phyloP scores from a whole-genome alignment of 2,113 vertebrate species.

The Cairina moschata region DNA sequence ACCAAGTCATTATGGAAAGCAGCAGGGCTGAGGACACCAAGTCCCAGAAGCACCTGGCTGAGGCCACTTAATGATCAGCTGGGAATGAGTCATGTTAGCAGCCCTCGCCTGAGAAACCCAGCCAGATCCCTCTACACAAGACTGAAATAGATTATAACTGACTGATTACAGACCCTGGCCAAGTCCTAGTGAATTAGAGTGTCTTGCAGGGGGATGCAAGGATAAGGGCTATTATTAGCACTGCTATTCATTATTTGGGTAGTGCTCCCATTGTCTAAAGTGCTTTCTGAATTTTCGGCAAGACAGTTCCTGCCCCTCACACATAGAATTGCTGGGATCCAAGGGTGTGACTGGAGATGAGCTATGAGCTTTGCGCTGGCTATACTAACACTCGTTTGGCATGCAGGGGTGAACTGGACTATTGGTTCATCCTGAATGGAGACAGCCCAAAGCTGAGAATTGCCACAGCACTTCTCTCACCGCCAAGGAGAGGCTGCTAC shows the following conservation, averaged over 20 bases:
- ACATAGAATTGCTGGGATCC: neutral
- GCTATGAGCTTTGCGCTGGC: neutral
- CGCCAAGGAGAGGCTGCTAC: fast-evolving
- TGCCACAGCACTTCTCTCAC: fast-evolving
- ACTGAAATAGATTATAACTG: conserved; percentile 30
- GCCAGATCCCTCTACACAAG: conserved; percentile 16
- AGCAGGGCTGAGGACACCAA: neutral
- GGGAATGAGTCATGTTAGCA: conserved; percentile 41
- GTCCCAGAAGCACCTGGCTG: conserved; percentile 53
- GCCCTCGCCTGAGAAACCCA: neutral
- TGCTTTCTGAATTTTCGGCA: neutral
- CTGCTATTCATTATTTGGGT: neutral
- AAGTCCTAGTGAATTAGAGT: neutral
- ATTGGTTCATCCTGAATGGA: fast-evolving
- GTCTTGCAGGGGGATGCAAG: conserved; percentile 2
- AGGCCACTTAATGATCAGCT: conserved; percentile 14
- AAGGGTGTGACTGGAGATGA: conserved; percentile 41
- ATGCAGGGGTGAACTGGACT: neutral
- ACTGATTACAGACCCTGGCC: neutral
- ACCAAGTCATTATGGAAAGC: neutral
- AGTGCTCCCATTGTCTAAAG: neutral
- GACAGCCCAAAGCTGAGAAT: neutral
- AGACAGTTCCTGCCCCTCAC: neutral
- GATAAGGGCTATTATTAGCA: conserved; percentile 21
- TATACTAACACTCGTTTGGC: neutral